Evolutionary conservation across 1,140 invertebrate genomes (phyloP), one percentile per base, ranked within the genome.

Genomic region (Notospermus geniculatus): DNA sequence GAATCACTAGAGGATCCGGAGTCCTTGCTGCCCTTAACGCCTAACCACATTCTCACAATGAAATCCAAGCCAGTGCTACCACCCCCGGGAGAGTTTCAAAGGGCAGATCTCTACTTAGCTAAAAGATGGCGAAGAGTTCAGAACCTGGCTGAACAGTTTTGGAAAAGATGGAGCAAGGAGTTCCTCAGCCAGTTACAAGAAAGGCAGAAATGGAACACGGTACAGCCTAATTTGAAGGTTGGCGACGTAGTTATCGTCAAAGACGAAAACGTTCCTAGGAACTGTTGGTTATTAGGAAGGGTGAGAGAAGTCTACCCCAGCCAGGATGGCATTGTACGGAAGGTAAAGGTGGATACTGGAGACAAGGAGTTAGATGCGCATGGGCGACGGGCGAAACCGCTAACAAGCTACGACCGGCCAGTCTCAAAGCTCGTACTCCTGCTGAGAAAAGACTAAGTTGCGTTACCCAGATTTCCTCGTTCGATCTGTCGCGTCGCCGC

Each of bases 131-230:
- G 56, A 22, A 22, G 19, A 15, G 28, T 57, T 17, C 28, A 57
- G 27, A 23, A 41, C 2, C 28, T 57, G 5, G 15, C 30, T 13
- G 30, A 57, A 5, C 9, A 45, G 27, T 57, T 55, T n/a, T 55
- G 53, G 53, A 9, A 55, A n/a, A 55, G 28, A 55, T 55, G 53
- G 53, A 23, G 25, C 5, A 55, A 29, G 23, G 53, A 55, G 53
- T 55, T 27, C 29, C 19, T 5, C 19, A 9, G 27, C 7, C 9
- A 29, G n/a, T 55, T 5, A 25, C 17, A 11, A 9, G 9, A 27
- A 2, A 55, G 27, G 27, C 2, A 23, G 22, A 23, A 7, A 9
- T n/a, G n/a, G n/a, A n/a, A n/a, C n/a, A n/a, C n/a, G n/a, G n/a
- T n/a, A n/a, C n/a, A n/a, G n/a, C n/a, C n/a, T n/a, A 29, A 55